phyloP scores from a whole-genome alignment of 2,888 invertebrate genomes.

The Ryuthela nishihirai region DNA sequence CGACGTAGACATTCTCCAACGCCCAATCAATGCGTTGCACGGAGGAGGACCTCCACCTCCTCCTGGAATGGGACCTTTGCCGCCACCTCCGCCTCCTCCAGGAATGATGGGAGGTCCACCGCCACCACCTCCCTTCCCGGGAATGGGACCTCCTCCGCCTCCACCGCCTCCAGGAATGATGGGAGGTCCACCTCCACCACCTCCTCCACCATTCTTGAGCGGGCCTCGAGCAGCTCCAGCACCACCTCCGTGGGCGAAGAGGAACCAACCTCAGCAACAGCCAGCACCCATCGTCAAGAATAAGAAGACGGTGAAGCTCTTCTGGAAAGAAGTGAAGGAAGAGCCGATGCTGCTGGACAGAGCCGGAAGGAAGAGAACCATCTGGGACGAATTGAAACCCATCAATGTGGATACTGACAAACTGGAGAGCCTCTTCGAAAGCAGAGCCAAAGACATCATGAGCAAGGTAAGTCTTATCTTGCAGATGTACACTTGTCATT shows the following conservation, averaged over 20 bases:
- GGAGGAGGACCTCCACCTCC: slow-evolving; percentile 40
- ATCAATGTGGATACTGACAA: slow-evolving; percentile 86
- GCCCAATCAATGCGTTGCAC: slow-evolving; percentile 56
- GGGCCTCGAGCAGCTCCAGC: slow-evolving; percentile 47
- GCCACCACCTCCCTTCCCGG: slow-evolving; percentile 53
- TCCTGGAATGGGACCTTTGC: slow-evolving; percentile 26
- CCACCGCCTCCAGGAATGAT: slow-evolving; percentile 44
- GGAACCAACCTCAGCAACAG: slow-evolving; percentile 7
- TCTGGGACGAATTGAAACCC: slow-evolving; percentile 87
- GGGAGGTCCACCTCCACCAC: slow-evolving; percentile 44
- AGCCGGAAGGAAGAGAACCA: slow-evolving; percentile 52
- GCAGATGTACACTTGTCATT: no score
- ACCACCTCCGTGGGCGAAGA: slow-evolving; percentile 43
- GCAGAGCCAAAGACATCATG: slow-evolving; percentile 88
- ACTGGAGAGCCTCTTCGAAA: slow-evolving; percentile 94
- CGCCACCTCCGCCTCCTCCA: slow-evolving; percentile 40
- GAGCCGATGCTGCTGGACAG: slow-evolving; percentile 44
- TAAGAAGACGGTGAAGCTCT: slow-evolving; percentile 94
- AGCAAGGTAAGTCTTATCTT: slow-evolving; percentile 68
- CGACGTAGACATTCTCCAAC: slow-evolving; percentile 76
- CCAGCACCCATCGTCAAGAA: slow-evolving; percentile 54
- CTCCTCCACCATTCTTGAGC: slow-evolving; percentile 24
- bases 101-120: slow-evolving; percentile 54
- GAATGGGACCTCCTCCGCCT: slow-evolving; percentile 48
- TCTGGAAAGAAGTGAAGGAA: slow-evolving; percentile 78